These are phyloP conservation scores for Podargus strigoides DNA, from an alignment of 2,797 vertebrate species.

Conservation along the genomic window DNA sequence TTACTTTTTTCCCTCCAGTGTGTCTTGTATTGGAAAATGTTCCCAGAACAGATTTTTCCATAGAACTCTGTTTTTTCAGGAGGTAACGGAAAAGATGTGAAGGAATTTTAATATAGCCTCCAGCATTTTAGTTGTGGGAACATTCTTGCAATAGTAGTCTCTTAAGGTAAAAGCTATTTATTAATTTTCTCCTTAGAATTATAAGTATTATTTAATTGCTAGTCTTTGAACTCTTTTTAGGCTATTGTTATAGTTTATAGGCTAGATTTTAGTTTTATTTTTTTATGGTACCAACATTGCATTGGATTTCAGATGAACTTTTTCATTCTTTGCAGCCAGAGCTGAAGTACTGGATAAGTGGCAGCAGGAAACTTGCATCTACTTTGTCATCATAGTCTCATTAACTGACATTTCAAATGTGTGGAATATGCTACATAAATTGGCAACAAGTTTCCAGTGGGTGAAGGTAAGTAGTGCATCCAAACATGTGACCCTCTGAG, in stretches of 20 bases:
- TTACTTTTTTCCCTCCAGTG: not conserved
- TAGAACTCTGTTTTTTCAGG: not conserved
- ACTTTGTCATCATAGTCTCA: not conserved
- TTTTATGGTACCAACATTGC: not conserved
- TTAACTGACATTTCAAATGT: constrained; percentile 57
- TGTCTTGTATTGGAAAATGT: not conserved
- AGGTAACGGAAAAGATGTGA: not conserved
- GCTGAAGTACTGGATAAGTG: constrained; percentile 5
- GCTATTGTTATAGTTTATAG: not conserved
- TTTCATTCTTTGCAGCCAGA: constrained; percentile 52
- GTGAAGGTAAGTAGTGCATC: constrained; percentile 68
- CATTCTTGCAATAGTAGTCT: not conserved
- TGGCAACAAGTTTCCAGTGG: constrained; percentile 77
- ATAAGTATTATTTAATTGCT: not conserved
- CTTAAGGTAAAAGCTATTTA: not conserved
- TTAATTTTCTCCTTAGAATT: not conserved
- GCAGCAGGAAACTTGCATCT: not conserved
- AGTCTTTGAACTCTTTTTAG: not conserved
- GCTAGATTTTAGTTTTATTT: not conserved
- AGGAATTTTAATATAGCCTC: constrained; percentile 15
- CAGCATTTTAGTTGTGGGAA: constrained; percentile 4
- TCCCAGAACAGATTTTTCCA: constrained; percentile 30
- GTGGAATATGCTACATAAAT: constrained; percentile 66
- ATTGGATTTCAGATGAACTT: not conserved
- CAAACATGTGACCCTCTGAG: not conserved